These are phyloP conservation scores for Grus americana DNA, from an alignment of 2,113 vertebrate genomes.

Conservation along the genomic window DNA sequence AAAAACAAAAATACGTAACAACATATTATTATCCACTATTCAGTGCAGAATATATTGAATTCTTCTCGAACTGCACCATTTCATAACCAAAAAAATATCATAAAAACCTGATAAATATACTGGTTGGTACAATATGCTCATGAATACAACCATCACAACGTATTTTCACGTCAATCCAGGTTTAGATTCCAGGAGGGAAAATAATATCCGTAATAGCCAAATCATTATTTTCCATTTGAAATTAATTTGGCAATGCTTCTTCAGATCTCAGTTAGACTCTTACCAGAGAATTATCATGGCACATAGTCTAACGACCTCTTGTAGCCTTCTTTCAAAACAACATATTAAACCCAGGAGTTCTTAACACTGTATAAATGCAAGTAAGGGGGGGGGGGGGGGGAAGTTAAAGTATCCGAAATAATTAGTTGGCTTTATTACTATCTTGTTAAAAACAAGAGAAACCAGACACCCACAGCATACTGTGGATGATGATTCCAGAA, in stretches of 20 bases:
- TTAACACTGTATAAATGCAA: not conserved
- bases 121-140: not conserved
- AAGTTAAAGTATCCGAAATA: not conserved
- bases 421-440: not conserved
- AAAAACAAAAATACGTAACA: not conserved
- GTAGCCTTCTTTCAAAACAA: not conserved
- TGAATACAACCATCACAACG: not conserved
- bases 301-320: not conserved
- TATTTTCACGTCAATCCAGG: not conserved
- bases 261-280: not conserved
- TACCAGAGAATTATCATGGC: not conserved
- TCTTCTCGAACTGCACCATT: not conserved
- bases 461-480: not conserved
- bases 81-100: not conserved
- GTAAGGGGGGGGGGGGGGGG: not conserved
- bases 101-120: not conserved
- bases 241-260: conserved; percentile 11
- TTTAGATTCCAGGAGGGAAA: not conserved
- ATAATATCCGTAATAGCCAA: not conserved
- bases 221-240: not conserved
- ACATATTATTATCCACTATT: not conserved
- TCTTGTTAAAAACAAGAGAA: not conserved
- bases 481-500: not conserved
- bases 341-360: not conserved
- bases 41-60: not conserved